Evolutionary conservation across 2,888 invertebrate genomes (phyloP), one percentile per base, ranked within the genome.

Genomic region (Dryobotodes eremita): DNA sequence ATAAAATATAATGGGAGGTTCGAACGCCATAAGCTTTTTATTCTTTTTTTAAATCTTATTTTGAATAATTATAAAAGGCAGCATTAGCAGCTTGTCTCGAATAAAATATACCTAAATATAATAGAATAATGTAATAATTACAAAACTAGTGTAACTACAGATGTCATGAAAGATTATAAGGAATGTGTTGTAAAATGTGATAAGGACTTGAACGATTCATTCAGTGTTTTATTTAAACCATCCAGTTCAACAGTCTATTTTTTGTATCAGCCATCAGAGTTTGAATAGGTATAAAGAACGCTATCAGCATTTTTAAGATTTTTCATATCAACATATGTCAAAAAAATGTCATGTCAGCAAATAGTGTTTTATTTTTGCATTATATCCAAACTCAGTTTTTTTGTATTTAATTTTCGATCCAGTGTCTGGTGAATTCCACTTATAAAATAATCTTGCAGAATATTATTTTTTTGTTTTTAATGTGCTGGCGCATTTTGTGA

Each of bases 71-170:
- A 17, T 42, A 64, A 77, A 62, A 82, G 72, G 72, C 65, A 72
- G 62, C 26, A 73, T 71, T 66, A 86, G 75, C 74, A 80, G 87
- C 70, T 80, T 82, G 61, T 76, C 75, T 59, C 15, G 46, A 75
- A 53, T 86, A 68, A 71, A 73, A 71, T 77, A 82, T 74, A 73
- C 70, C 65, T 71, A 46, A 61, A 77, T 71, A 66, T 31, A 26
- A 77, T 77, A 62, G 7, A 77, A 62, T 72, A 70, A 86, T 70
- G 13, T 75, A 55, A 55, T 80, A 83, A 76, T 68, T 76, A 86
- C 70, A 78, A 17, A 71, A 75, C 86, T 83, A 83, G 76, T 82
- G 86, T 82, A 74, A 68, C 86, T 86, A 86, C 75, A 57, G 46
- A 84, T 77, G 64, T 78, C 13, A 57, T 83, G 84, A 71, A 68